A percentile compares a stretch with the other conserved stretches of the same genome.
Conservation (phyloP, 2,797 vertebrate genomes). For the Ctenopoma multispine region DNA sequence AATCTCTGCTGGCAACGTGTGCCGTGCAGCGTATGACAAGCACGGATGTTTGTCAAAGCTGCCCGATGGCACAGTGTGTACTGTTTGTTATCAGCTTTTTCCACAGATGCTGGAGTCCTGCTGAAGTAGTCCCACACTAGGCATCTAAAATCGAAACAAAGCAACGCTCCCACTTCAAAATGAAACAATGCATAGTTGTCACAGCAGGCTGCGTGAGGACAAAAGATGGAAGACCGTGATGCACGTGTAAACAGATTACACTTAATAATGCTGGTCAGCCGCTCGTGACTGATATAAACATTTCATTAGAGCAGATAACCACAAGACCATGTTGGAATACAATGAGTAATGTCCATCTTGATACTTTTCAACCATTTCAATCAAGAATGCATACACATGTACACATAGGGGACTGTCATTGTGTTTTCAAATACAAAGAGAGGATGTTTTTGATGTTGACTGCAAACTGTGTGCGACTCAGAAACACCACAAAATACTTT, state of each 20-base stretch:
- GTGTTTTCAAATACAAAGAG: slow-evolving; percentile 13
- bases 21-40: not conserved
- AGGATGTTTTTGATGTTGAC: not conserved
- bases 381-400: not conserved
- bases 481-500: slow-evolving; percentile 11
- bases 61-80: slow-evolving; percentile 9
- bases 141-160: slow-evolving; percentile 17
- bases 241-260: slow-evolving; percentile 25
- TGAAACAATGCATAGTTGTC: slow-evolving; percentile 17
- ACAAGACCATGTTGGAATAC: not conserved
- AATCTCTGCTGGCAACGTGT: not conserved
- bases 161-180: slow-evolving; percentile 20
- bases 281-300: slow-evolving; percentile 37
- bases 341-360: not conserved
- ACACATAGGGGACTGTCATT: not conserved
- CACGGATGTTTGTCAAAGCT: slow-evolving; percentile 4
- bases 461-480: not conserved
- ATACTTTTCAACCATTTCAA: not conserved
- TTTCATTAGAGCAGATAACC: slow-evolving; percentile 14
- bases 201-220: not conserved
- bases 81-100: slow-evolving; percentile 10
- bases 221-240: slow-evolving; percentile 4
- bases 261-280: slow-evolving; percentile 7
- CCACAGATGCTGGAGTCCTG: slow-evolving; percentile 16
- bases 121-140: slow-evolving; percentile 4